Base-by-base conservation (phyloP, 2,888 invertebrate species). In the Ochlodes sylvanus region DNA sequence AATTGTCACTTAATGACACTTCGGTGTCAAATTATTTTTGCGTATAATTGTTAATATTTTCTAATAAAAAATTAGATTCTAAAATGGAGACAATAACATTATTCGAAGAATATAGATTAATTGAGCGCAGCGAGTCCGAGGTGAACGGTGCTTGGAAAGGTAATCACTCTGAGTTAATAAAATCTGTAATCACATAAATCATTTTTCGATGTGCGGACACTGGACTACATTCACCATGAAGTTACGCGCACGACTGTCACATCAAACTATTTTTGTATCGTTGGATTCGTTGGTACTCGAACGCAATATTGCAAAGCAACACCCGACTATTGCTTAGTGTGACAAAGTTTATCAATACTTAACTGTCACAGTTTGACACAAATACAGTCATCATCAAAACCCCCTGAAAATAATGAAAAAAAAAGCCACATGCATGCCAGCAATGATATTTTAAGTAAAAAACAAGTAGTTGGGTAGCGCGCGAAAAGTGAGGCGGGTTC, bases 71-170 rank as follows among this genome's bases (percentile, higher is more conserved):
- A n/a, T 44, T 27, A 44, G 14, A 7, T 15, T 21, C 57, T 41
- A 74, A 71, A 70, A 83, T 85, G 81, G 79, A 83, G 2, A 78
- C 72, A 32, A 68, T 85, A 17, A 72, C 77, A 12, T 73, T 92
- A 21, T 84, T 79, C 71, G 80, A 89, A 73, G 86, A 91, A 70
- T 87, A 79, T 63, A 82, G 86, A 70, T 75, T 92, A 15, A 83
- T 92, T 56, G 93, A 93, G 74, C 81, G 81, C 71, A 77, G 74
- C 67, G 91, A 91, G 70, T 69, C 72, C 7, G 85, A 90, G 74
- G 79, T 92, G 7, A 90, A 84, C 69, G 81, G 77, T 63, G 84
- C 79, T 15, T 92, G 92, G 92, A 92, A 89, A 84, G 90, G 92
- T 86, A 50, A 19, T 52, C 5, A 12, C 10, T 38, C 10, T 38